Percentiles rank a stretch among this genome's conserved stretches.
These are phyloP conservation scores for Phacellophora camtschatica DNA, from an alignment of 30 jellyfish, hydroid and myxozoan genomes.

Conservation along the genomic window DNA sequence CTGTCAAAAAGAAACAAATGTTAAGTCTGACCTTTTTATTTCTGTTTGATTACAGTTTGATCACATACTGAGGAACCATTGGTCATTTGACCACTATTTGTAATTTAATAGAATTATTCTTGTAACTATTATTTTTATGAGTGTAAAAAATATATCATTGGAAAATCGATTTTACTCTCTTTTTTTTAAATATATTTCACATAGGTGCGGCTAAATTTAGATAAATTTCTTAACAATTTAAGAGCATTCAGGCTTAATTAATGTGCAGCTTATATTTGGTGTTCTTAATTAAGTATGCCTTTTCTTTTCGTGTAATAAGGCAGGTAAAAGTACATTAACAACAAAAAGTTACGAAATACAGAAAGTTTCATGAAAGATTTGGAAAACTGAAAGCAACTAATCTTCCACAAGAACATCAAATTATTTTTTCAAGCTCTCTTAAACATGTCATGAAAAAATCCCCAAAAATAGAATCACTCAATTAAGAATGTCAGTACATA, in stretches of 20 bases:
- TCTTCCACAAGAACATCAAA: background rate
- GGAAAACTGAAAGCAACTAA: background rate
- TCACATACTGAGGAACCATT: too few relatives aligned
- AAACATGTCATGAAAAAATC: background rate
- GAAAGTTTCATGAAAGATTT: constrained; percentile 10
- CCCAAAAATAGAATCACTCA: background rate
- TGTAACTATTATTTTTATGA: background rate
- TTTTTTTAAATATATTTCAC: background rate
- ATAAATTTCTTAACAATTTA: background rate
- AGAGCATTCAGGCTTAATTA: background rate
- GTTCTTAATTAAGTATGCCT: background rate
- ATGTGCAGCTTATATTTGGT: background rate
- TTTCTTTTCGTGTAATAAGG: background rate
- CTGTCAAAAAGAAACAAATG: constrained; percentile 42
- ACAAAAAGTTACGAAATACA: background rate
- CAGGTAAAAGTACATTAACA: background rate
- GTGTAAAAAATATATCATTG: background rate
- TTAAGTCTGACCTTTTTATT: constrained; percentile 8
- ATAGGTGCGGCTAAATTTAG: background rate
- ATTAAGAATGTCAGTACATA: background rate
- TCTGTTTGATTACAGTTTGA: background rate
- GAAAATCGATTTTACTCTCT: background rate
- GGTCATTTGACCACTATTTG: too few relatives aligned
- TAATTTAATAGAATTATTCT: too few relatives aligned
- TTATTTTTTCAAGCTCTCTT: background rate